phyloP scores from a whole-genome alignment of 2,797 vertebrate species.

The Acipenser ruthenus region DNA sequence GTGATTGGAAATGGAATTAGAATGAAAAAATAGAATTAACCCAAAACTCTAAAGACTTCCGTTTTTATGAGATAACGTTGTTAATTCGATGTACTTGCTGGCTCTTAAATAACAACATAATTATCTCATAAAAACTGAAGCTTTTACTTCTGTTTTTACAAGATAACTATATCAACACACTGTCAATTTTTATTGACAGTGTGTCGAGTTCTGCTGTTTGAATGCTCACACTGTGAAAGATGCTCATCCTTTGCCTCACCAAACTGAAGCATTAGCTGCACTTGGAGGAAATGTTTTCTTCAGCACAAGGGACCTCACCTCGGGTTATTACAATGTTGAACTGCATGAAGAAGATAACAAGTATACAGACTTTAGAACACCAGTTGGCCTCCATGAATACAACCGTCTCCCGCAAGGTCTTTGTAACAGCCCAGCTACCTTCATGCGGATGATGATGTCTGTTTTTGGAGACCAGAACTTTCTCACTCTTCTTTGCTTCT shows the following conservation, averaged over 20 bases:
- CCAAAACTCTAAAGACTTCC: too few relatives aligned
- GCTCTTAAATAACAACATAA: too few relatives aligned
- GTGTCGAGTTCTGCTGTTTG: too few relatives aligned
- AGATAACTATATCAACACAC: too few relatives aligned
- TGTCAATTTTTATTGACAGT: too few relatives aligned
- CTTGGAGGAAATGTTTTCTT: constrained; percentile 7
- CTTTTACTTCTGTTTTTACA: too few relatives aligned
- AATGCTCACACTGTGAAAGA: too few relatives aligned
- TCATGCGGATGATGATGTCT: constrained; percentile 8
- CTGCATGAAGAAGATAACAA: neutral
- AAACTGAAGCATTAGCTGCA: constrained; percentile 5
- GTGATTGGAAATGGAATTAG: too few relatives aligned
- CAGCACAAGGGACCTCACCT: constrained; percentile 4
- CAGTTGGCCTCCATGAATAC: constrained; percentile 4
- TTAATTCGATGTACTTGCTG: too few relatives aligned
- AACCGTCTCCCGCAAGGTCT: constrained; percentile 1
- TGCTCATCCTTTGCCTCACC: neutral
- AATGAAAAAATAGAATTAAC: too few relatives aligned
- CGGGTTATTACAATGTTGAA: constrained; percentile 2
- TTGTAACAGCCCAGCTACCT: constrained; percentile 6
- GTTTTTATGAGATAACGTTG: too few relatives aligned
- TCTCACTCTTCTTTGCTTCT: neutral
- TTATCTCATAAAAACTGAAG: too few relatives aligned
- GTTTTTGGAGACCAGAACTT: constrained; percentile 9
- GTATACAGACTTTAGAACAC: neutral